Percentiles rank a stretch among this genome's conserved stretches.
These are phyloP conservation scores for Gymnogyps californianus DNA, from an alignment of 2,113 vertebrate species.

Conservation along the genomic window DNA sequence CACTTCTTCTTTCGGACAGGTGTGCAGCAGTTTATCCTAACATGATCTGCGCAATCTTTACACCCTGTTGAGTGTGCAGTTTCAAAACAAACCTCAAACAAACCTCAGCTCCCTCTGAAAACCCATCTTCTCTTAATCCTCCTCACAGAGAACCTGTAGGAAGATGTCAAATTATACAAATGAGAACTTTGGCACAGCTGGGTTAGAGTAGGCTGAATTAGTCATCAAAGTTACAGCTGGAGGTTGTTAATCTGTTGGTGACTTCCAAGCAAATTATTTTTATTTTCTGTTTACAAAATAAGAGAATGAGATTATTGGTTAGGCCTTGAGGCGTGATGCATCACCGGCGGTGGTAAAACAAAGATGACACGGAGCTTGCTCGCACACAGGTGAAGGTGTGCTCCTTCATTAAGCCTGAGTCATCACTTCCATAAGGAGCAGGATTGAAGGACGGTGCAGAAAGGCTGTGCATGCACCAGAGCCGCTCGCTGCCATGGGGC, in stretches of 20 bases:
- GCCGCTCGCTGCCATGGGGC: rapidly evolving
- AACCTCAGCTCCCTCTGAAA: background rate
- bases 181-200: background rate
- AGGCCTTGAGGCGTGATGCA: background rate
- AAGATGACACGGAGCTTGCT: background rate
- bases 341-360: background rate
- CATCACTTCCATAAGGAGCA: background rate
- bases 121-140: background rate
- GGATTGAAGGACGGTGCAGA: background rate
- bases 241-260: background rate
- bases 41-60: background rate
- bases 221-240: constrained; percentile 20
- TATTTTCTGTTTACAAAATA: constrained; percentile 37
- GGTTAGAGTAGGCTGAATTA: background rate
- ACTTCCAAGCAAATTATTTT: constrained; percentile 15
- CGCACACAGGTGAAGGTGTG: background rate
- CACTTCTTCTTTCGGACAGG: background rate
- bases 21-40: background rate
- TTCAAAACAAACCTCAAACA: constrained; percentile 18
- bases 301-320: background rate
- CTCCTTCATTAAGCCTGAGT: background rate
- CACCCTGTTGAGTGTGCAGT: background rate
- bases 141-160: background rate
- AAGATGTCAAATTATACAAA: constrained; percentile 3
- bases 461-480: background rate